Evolutionary conservation across 2,888 invertebrate genomes (phyloP).

Genomic region (Timema cristinae): DNA sequence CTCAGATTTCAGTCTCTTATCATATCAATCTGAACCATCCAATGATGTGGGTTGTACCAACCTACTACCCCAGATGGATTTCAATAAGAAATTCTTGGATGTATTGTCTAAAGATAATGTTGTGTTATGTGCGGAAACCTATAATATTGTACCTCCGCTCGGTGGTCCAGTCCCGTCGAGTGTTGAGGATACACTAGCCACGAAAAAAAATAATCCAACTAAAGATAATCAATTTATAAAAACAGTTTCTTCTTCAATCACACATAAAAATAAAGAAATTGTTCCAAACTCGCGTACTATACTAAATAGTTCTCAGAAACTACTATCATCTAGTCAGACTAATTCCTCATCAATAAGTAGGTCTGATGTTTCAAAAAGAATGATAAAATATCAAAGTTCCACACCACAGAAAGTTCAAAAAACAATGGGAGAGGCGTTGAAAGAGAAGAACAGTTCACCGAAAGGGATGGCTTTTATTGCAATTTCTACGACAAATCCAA

Average conservation of each 20-base stretch:
- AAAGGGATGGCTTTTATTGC: slow-evolving; percentile 43
- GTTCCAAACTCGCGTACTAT: neutral
- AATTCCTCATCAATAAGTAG: neutral
- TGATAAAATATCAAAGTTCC: neutral
- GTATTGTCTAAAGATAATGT: too few relatives aligned
- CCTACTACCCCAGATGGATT: slow-evolving; percentile 18
- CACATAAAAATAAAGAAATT: neutral
- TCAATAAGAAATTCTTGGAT: too few relatives aligned
- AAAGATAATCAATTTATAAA: neutral
- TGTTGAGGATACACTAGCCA: neutral
- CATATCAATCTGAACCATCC: slow-evolving; percentile 25
- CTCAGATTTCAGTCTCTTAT: slow-evolving; percentile 29
- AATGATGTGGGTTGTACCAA: slow-evolving; percentile 17
- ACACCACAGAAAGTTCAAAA: too few relatives aligned
- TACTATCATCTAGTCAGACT: neutral
- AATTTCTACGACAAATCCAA: slow-evolving; percentile 45
- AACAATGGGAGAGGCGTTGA: neutral
- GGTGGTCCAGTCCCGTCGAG: too few relatives aligned
- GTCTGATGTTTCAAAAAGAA: neutral
- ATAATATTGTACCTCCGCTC: too few relatives aligned
- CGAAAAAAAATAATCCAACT: neutral
- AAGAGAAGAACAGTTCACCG: slow-evolving; percentile 11
- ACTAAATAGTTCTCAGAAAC: neutral
- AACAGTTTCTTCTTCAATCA: neutral
- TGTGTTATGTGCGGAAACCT: too few relatives aligned